Percentiles rank a stretch among this genome's conserved stretches.
Conservation (phyloP, 2,797 vertebrate genomes). For the Morus bassanus region DNA sequence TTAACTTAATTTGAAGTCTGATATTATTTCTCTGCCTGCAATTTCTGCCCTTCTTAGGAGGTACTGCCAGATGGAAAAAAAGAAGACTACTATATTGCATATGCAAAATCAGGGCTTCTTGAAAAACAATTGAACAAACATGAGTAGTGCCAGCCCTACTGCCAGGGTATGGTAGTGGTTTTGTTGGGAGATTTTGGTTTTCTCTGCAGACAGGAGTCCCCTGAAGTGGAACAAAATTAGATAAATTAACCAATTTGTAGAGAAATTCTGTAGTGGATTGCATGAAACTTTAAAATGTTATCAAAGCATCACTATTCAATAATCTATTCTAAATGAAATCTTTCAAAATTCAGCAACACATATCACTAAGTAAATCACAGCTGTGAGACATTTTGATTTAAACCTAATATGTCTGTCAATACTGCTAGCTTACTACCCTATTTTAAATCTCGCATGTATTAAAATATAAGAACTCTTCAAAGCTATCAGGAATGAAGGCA, state of each 20-base stretch:
- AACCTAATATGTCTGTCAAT: not conserved
- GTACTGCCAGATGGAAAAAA: not conserved
- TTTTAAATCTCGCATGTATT: not conserved
- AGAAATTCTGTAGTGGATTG: not conserved
- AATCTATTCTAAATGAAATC: not conserved
- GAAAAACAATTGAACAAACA: not conserved
- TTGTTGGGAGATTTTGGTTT: not conserved
- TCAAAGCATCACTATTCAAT: not conserved
- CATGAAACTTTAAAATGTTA: not conserved
- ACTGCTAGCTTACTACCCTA: not conserved
- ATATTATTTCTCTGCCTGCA: not conserved
- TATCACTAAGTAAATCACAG: not conserved
- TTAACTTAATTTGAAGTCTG: conserved; percentile 10
- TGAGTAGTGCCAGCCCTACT: not conserved
- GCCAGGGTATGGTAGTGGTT: not conserved
- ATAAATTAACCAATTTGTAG: not conserved
- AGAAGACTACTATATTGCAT: not conserved
- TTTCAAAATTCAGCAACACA: not conserved
- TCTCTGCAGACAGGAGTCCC: not conserved
- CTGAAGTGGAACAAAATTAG: not conserved
- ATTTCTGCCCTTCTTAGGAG: conserved; percentile 2
- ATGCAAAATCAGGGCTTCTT: not conserved
- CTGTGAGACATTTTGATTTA: conserved; percentile 1
- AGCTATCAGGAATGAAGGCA: not conserved
- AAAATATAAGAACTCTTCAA: not conserved